Evolutionary conservation across 2,888 invertebrate genomes (phyloP).

Genomic region (Acleris cristana): DNA sequence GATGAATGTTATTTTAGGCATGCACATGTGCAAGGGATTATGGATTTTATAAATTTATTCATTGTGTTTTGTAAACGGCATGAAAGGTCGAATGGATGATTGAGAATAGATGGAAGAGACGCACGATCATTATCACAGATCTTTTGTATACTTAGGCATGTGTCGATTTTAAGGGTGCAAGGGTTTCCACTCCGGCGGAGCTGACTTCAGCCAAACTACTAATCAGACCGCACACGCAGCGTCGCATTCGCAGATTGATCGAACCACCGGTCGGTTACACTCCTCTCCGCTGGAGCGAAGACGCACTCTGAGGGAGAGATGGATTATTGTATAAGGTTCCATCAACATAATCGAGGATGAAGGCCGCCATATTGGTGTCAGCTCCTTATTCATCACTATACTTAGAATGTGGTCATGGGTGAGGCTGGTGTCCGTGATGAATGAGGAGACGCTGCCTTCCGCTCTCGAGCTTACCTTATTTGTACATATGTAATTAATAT

Average conservation of each 20-base stretch:
- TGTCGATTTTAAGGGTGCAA: constrained; percentile 60
- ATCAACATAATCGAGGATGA: constrained; percentile 67
- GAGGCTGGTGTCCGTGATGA: constrained; percentile 59
- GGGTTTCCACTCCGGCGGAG: too few species aligned
- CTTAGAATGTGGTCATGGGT: constrained; percentile 2
- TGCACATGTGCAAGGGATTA: constrained; percentile 83
- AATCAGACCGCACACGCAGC: too few species aligned
- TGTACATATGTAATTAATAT: constrained; percentile 81
- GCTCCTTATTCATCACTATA: constrained; percentile 67
- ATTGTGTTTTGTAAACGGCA: constrained; percentile 75
- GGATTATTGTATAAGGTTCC: constrained; percentile 76
- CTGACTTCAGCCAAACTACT: too few species aligned
- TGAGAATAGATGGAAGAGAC: constrained; percentile 57
- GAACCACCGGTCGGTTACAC: too few species aligned
- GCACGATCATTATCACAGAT: constrained; percentile 66
- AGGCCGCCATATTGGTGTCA: constrained; percentile 81
- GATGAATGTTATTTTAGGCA: constrained; percentile 81
- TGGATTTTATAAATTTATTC: constrained; percentile 80
- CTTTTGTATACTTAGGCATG: constrained; percentile 76
- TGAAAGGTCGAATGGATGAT: constrained; percentile 63
- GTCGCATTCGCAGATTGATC: too few species aligned
- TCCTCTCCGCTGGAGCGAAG: too few species aligned
- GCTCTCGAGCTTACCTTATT: constrained; percentile 69
- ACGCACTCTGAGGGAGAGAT: constrained; percentile 52
- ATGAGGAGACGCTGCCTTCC: constrained; percentile 66